phyloP scores from a whole-genome alignment of 2,797 vertebrate species.

The Enteromius mattozi region DNA sequence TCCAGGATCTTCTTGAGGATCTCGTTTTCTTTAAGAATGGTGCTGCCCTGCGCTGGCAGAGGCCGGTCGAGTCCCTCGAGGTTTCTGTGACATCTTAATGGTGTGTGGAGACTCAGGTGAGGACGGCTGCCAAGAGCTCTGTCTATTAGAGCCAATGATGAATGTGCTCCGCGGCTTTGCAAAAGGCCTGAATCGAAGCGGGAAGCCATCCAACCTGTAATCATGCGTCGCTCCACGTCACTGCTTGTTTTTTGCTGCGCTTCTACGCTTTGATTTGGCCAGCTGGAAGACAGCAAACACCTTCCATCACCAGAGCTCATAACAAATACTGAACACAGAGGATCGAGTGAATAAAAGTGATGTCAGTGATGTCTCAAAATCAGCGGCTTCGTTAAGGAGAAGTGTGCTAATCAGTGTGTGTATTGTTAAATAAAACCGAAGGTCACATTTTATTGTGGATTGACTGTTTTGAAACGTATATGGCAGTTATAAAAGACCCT shows the following conservation, averaged over 20 bases:
- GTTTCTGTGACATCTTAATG: conserved; percentile 42
- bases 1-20: conserved; percentile 48
- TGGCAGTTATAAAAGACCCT: no score
- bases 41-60: conserved; percentile 8
- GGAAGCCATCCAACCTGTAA: conserved; percentile 24
- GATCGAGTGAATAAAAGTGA: not conserved
- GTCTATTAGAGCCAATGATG: conserved; percentile 29
- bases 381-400: not conserved
- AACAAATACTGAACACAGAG: not conserved
- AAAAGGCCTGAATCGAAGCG: conserved; percentile 27
- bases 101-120: conserved; percentile 52
- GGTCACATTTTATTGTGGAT: no score
- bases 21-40: conserved; percentile 33
- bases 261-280: conserved; percentile 2
- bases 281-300: conserved; percentile 8
- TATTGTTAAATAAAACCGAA: not conserved
- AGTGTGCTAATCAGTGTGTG: not conserved
- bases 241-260: not conserved
- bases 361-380: not conserved
- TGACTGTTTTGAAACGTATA: no score
- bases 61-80: conserved; percentile 32
- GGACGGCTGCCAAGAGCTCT: conserved; percentile 26
- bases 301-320: not conserved
- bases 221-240: conserved; percentile 5
- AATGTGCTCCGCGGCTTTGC: conserved; percentile 12